Conservation (phyloP, 2,888 invertebrate species). For the Gasteruption jaculator region DNA sequence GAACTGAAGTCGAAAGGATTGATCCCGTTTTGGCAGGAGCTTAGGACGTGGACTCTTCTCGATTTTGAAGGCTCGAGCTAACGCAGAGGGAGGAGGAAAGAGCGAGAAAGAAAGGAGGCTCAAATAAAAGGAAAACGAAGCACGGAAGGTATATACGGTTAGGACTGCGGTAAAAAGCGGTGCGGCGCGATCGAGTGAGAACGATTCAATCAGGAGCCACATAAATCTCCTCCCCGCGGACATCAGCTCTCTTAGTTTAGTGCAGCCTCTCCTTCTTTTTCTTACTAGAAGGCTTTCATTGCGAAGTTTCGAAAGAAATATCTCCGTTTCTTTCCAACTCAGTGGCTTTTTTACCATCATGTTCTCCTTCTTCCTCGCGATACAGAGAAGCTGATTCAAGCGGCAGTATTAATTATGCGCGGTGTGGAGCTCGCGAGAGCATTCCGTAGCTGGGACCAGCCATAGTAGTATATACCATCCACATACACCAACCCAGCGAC, state of each 20-base stretch:
- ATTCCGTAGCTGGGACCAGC: slow-evolving; percentile 48
- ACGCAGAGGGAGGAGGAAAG: slow-evolving; percentile 3
- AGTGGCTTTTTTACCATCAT: too few relatives aligned
- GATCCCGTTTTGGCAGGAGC: too few relatives aligned
- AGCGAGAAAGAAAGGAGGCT: slow-evolving; percentile 3
- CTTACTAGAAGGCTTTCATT: slow-evolving; percentile 12
- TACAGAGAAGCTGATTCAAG: slow-evolving; percentile 10
- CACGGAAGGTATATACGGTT: slow-evolving; percentile 8
- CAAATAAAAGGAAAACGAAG: slow-evolving; percentile 12
- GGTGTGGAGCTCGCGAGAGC: slow-evolving; percentile 45
- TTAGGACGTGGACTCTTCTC: too few relatives aligned
- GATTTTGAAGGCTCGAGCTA: too few relatives aligned
- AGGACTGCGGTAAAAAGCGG: slow-evolving; percentile 43
- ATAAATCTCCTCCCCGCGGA: slow-evolving; percentile 51
- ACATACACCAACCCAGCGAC: too few relatives aligned
- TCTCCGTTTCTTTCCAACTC: too few relatives aligned
- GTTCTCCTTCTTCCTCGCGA: slow-evolving; percentile 11
- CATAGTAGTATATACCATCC: too few relatives aligned
- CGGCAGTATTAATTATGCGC: slow-evolving; percentile 49
- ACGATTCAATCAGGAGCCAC: slow-evolving; percentile 53
- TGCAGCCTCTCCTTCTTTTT: slow-evolving; percentile 11
- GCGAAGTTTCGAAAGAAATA: too few relatives aligned
- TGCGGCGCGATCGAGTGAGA: slow-evolving; percentile 52
- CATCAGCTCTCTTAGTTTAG: slow-evolving; percentile 38
- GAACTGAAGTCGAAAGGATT: too few relatives aligned